Base-by-base conservation (phyloP, 2,888 invertebrate genomes). In the Julus scanicus region DNA sequence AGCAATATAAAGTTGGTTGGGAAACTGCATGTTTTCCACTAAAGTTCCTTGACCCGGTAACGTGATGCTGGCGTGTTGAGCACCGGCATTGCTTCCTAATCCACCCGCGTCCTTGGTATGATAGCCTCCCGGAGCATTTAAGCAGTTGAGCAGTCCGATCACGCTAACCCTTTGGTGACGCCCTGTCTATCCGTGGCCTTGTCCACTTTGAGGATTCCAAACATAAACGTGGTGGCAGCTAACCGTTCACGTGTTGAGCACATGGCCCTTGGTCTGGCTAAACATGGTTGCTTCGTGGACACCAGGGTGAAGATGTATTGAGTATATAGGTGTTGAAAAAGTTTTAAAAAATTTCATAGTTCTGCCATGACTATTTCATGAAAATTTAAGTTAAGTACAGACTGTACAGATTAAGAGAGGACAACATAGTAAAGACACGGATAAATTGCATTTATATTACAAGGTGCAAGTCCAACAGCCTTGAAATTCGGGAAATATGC, bases 1-100 rank as follows among this genome's bases (percentile, higher is more conserved):
- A 8, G 49, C 13, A 13, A 11, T 49, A 49, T 13, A 49, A 49
- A 11, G 49, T 49, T 8, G 8, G 49, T 13, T 11, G 13, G 49
- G 13, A 49, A 8, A 13, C 13, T 49, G 49, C 49, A 49, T 49
- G 49, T 49, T 49, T 1, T 8, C 49, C 13, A 13, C 49, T 13
- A 49, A 17, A 57, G 57, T 57, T 57, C 57, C 57, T 57, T 57
- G 57, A 57, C 57, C 57, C 17, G 57, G 57, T 57, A 57, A 57
- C 57, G 57, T 57, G 57, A 57, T 57, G 15, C 57, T 15, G 57
- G 57, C 15, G 17, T 15, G 15, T 57, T 57, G 57, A 17, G 15
- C 15, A 17, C 49, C 57, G 17, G 57, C 57, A 57, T 17, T 17
- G 17, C 57, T 57, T 57, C 57, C 57, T 17, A 57, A 17, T 57